phyloP scores from a whole-genome alignment of 64 coral and sea anemone genomes.

The Montipora sp. region DNA sequence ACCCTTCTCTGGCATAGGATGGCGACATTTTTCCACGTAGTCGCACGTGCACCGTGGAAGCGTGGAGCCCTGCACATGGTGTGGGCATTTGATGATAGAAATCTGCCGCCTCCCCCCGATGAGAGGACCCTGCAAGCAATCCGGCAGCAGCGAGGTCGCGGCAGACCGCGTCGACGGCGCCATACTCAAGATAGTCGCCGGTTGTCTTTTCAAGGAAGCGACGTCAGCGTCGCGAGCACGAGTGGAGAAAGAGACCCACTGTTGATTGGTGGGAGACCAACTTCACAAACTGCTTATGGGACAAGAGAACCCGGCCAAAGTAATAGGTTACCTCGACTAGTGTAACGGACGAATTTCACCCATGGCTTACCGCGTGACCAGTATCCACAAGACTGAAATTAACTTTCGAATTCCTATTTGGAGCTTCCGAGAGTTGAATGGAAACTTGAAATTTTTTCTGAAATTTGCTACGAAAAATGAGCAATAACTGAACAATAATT shows the following conservation, averaged over 20 bases:
- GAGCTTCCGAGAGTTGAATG: too few species aligned
- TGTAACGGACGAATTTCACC: neutral
- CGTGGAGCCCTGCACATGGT: constrained; percentile 53
- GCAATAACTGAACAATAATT: too few species aligned
- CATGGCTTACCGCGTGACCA: neutral
- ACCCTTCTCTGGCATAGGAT: constrained; percentile 92
- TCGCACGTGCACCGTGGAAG: constrained; percentile 90
- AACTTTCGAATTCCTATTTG: too few species aligned
- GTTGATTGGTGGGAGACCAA: neutral
- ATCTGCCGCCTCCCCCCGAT: constrained; percentile 72
- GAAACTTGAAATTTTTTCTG: too few species aligned
- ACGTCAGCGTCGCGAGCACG: neutral
- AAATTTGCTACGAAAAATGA: too few species aligned
- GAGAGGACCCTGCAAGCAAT: constrained; percentile 53
- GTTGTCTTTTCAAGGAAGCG: neutral
- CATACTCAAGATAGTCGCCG: neutral
- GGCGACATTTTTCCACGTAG: constrained; percentile 72
- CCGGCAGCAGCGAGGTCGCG: constrained; percentile 1
- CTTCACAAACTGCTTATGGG: neutral
- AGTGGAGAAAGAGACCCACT: neutral
- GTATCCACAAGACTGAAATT: too few species aligned
- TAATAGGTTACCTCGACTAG: neutral
- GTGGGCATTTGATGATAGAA: constrained; percentile 75
- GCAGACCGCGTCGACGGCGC: neutral
- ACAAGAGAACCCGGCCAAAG: neutral